Conservation (phyloP, 2,888 invertebrate genomes). For the Galerucella pusilla region DNA sequence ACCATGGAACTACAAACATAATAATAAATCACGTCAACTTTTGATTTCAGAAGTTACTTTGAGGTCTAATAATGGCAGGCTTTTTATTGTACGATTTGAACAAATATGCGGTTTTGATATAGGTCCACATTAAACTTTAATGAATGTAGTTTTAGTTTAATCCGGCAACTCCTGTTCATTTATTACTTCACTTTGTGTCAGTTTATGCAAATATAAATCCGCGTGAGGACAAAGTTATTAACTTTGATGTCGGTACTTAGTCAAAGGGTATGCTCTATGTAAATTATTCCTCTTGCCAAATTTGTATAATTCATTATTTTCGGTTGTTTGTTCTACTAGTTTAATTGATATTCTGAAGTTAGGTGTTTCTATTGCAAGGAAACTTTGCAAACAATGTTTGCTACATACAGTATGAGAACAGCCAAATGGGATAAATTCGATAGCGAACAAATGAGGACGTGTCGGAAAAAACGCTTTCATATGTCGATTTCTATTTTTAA, state of each 20-base stretch:
- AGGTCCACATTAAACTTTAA: constrained; percentile 32
- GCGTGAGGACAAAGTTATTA: constrained; percentile 28
- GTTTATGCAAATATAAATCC: constrained; percentile 33
- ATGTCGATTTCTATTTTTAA: no score
- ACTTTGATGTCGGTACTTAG: constrained; percentile 27
- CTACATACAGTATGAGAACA: no score
- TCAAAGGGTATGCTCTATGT: constrained; percentile 11
- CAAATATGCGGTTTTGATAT: constrained; percentile 34
- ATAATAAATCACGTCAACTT: neutral
- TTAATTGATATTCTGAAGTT: no score
- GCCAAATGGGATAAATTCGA: no score
- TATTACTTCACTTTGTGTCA: constrained; percentile 28
- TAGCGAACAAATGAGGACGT: no score
- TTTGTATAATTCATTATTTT: constrained; percentile 25
- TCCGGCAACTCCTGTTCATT: constrained; percentile 36
- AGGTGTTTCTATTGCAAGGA: no score
- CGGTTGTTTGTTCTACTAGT: no score
- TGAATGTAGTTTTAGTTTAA: constrained; percentile 38
- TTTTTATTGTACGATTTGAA: constrained; percentile 33
- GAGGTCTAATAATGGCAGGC: constrained; percentile 12
- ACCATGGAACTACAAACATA: neutral
- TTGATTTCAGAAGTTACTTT: neutral
- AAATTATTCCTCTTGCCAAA: constrained; percentile 11
- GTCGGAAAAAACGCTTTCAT: no score
- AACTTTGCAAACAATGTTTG: no score